A percentile compares a stretch with the other conserved stretches of the same genome.
Conservation (phyloP, 2,113 vertebrate species). For the Murina feae region DNA sequence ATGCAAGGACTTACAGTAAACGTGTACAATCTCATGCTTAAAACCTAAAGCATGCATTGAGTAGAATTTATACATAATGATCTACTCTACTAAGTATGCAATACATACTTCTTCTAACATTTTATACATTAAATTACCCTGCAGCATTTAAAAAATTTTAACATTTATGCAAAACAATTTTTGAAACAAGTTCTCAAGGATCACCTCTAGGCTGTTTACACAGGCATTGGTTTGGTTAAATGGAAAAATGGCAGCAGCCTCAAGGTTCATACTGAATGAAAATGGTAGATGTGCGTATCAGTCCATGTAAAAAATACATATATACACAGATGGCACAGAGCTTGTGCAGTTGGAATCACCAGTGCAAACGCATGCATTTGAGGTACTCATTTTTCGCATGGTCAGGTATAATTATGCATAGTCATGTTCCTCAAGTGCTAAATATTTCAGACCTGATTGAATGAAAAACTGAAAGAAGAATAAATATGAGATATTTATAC, state of each 20-base stretch:
- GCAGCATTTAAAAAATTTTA: slow-evolving; percentile 54
- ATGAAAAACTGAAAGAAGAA: slow-evolving; percentile 37
- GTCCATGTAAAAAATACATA: slow-evolving; percentile 60
- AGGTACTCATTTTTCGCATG: slow-evolving; percentile 77
- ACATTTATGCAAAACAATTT: slow-evolving; percentile 54
- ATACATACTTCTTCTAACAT: slow-evolving; percentile 47
- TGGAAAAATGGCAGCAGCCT: slow-evolving; percentile 70
- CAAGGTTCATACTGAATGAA: slow-evolving; percentile 38
- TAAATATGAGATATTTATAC: slow-evolving; percentile 50
- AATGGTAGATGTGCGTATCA: slow-evolving; percentile 18
- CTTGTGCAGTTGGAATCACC: slow-evolving; percentile 72
- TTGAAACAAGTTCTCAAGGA: slow-evolving; percentile 33
- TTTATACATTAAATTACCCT: slow-evolving; percentile 63
- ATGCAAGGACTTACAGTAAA: slow-evolving; percentile 79
- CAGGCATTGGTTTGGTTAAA: slow-evolving; percentile 61
- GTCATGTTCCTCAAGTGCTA: slow-evolving; percentile 62
- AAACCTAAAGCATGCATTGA: slow-evolving; percentile 77
- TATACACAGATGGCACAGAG: slow-evolving; percentile 72
- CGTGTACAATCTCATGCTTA: slow-evolving; percentile 78
- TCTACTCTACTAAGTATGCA: slow-evolving; percentile 67
- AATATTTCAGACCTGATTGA: slow-evolving; percentile 62
- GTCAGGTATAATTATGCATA: slow-evolving; percentile 73
- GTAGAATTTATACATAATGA: slow-evolving; percentile 62
- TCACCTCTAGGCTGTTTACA: slow-evolving; percentile 50
- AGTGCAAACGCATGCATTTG: slow-evolving; percentile 80